These are phyloP conservation scores for Daboia siamensis DNA, from an alignment of 2,113 vertebrate species.

Conservation along the genomic window DNA sequence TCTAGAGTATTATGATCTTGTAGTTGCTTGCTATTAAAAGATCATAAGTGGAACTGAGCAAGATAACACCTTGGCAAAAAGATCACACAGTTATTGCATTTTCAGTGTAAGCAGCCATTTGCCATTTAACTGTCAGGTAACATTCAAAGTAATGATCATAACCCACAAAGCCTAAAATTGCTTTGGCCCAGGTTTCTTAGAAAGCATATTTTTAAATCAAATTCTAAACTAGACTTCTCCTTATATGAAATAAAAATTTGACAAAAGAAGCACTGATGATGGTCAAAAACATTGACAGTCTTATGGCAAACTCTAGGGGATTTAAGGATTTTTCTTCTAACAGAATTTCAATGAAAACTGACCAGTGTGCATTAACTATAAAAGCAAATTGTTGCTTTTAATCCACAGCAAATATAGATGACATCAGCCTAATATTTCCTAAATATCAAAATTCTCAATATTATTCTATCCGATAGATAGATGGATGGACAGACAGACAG, in stretches of 20 bases:
- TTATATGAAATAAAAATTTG: not conserved
- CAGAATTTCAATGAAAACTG: not conserved
- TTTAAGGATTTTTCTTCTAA: not conserved
- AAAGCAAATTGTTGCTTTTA: not conserved
- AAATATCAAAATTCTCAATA: not conserved
- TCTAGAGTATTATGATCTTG: not conserved
- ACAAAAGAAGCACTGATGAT: not conserved
- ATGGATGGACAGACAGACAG: no score
- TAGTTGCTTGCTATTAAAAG: not conserved
- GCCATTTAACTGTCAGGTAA: constrained; percentile 1
- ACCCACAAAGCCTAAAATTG: not conserved
- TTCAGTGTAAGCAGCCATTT: fast-evolving
- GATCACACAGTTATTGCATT: not conserved
- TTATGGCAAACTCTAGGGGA: not conserved
- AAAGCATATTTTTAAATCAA: not conserved
- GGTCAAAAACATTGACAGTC: not conserved
- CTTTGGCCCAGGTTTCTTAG: not conserved
- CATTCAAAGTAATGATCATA: constrained; percentile 1
- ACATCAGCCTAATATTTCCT: not conserved
- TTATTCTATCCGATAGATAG: not conserved
- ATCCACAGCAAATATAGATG: not conserved
- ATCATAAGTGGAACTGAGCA: not conserved
- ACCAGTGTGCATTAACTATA: not conserved
- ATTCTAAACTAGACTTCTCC: not conserved
- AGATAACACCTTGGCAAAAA: not conserved